Base-by-base conservation (phyloP, 2,888 invertebrate species). In the Cataglyphis albicans region DNA sequence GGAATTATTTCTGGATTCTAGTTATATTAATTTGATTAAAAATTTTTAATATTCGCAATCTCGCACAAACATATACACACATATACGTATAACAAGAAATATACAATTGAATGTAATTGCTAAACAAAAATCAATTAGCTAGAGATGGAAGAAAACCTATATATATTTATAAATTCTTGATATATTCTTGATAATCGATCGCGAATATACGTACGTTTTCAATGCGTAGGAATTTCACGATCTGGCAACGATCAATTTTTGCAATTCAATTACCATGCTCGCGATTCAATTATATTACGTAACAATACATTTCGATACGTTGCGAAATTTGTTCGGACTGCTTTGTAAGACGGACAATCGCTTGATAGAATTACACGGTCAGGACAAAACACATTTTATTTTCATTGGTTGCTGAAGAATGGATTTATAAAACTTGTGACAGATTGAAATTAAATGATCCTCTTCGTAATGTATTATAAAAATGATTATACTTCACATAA, bases 251-350 rank as follows among this genome's bases (percentile, higher is more conserved):
- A 57, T 73, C 25, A 44, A 48, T 64, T 64, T 44, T 15, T 61
- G 41, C n/a, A 74, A 65, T 44, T 70, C 32, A 48, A 6, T 48
- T 63, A n/a, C 3, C 18, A 32, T 15, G 44, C 4, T 57, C 38
- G 9, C n/a, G 44, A 44, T 64, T 74, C 44, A 32, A 72, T 70
- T 35, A 70, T 21, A 52, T 15, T 35, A 57, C 38, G 52, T 55
- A 75, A 67, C 67, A 67, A 38, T 9, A 38, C 25, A 55, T 15
- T 75, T 55, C 25, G 7, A 48, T 52, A 29, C 9, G 18, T 67
- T 67, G 25, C 67, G 52, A 75, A 75, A 75, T 52, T 52, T 21
- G 15, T 52, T 32, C 32, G 12, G 18, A 12, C 41, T 75, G 7
- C 3, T 48, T 64, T 35, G 1, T 55, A 29, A 67, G 0, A 7